Conservation (phyloP, 1,140 invertebrate genomes). For the Lanistes nyassanus region DNA sequence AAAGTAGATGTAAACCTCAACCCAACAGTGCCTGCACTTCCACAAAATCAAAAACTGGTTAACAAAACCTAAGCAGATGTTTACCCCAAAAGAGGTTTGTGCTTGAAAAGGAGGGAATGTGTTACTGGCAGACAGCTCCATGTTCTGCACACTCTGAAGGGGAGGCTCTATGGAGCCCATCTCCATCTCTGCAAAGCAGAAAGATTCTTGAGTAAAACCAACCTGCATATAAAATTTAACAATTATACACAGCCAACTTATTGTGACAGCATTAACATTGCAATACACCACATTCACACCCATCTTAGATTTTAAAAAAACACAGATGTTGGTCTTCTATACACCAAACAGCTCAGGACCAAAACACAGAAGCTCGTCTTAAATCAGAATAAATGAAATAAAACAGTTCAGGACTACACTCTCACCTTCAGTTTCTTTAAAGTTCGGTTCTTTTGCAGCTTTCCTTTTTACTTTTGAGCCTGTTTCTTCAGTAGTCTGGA, state of each 20-base stretch:
- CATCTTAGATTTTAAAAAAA: not conserved
- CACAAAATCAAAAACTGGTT: no score
- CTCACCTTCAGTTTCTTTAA: slow-evolving; percentile 12
- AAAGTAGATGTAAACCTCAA: no score
- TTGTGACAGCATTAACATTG: not conserved
- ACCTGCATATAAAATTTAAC: not conserved
- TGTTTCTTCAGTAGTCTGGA: not conserved
- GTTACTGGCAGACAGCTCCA: no score
- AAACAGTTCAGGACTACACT: no score
- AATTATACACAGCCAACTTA: not conserved
- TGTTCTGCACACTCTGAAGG: no score
- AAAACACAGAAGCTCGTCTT: no score
- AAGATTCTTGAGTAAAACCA: not conserved
- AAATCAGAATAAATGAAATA: no score
- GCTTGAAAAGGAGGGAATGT: no score
- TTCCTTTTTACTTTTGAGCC: slow-evolving; percentile 4
- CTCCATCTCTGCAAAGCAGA: slow-evolving; percentile 16
- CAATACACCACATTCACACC: not conserved
- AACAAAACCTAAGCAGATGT: no score
- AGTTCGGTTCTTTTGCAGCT: not conserved
- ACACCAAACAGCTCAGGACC: not conserved
- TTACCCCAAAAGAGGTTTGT: no score
- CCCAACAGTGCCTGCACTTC: no score
- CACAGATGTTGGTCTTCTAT: not conserved
- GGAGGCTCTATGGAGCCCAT: slow-evolving; percentile 17